Conservation (phyloP, 2,797 vertebrate genomes). For the Carapus acus region DNA sequence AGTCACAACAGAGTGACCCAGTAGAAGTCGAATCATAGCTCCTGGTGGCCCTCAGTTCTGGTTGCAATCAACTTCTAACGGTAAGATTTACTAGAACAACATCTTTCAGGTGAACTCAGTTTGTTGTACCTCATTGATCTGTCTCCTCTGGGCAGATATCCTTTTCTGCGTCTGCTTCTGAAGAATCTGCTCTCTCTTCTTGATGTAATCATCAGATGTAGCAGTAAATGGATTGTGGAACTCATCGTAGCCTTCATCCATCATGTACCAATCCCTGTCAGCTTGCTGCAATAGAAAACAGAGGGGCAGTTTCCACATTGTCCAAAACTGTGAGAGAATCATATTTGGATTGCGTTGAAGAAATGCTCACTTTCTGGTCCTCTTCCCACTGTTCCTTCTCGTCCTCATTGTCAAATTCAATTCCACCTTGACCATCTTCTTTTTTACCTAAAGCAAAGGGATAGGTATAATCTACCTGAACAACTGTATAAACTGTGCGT, state of each 20-base stretch:
- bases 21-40: no score
- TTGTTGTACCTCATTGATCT: conserved; percentile 89
- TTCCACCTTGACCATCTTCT: conserved; percentile 80
- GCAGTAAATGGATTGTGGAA: conserved; percentile 94
- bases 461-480: background rate
- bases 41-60: no score
- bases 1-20: no score
- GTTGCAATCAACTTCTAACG: no score
- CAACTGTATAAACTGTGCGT: conserved; percentile 1
- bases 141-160: conserved; percentile 93
- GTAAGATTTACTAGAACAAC: no score
- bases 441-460: conserved; percentile 69
- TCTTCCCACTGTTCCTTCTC: conserved; percentile 96
- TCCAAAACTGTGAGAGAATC: background rate
- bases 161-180: conserved; percentile 97
- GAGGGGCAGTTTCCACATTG: background rate
- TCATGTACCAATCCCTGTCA: conserved; percentile 99
- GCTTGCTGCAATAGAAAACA: conserved; percentile 82
- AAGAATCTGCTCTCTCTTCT: conserved; percentile 92
- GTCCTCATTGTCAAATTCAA: conserved; percentile 85
- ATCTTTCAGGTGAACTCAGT: no score
- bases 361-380: conserved; percentile 83
- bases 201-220: conserved; percentile 90
- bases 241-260: conserved; percentile 97
- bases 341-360: background rate